phyloP scores from a whole-genome alignment of 2,797 vertebrate genomes.

The Hydrocynus forskahlii region DNA sequence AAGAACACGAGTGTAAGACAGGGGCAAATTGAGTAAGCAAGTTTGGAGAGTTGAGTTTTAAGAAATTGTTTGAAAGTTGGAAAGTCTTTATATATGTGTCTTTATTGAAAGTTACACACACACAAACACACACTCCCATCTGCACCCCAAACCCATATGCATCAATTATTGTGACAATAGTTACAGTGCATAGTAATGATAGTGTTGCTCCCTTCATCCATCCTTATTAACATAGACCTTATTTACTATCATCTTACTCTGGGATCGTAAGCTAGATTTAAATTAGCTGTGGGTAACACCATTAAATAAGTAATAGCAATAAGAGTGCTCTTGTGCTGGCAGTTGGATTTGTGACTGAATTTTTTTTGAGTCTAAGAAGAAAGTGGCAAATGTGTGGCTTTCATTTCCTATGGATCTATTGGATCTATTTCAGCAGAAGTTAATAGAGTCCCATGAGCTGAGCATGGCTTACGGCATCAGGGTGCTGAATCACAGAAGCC shows the following conservation, averaged over 20 bases:
- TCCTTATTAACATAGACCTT: not conserved
- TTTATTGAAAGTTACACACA: too few species aligned
- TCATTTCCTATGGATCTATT: not conserved
- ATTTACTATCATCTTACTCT: too few species aligned
- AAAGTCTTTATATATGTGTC: too few species aligned
- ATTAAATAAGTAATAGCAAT: not conserved
- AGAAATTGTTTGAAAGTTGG: too few species aligned
- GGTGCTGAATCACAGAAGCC: conserved; percentile 24
- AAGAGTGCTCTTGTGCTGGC: not conserved
- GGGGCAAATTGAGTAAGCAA: too few species aligned
- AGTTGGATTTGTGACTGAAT: not conserved
- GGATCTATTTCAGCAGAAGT: not conserved
- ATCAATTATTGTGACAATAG: too few species aligned
- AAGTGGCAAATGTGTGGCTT: not conserved
- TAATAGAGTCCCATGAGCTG: not conserved
- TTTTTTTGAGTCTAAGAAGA: not conserved
- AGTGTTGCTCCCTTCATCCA: not conserved
- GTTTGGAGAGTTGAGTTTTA: too few species aligned
- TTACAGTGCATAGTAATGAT: too few species aligned
- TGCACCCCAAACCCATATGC: too few species aligned
- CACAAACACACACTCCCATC: too few species aligned
- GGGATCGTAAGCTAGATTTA: not conserved
- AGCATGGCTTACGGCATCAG: conserved; percentile 5
- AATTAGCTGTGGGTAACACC: not conserved
- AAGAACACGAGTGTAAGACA: too few species aligned